These are phyloP conservation scores for Palythoa grandiflora DNA, from an alignment of 92 coral and sea anemone genomes.

Conservation along the genomic window DNA sequence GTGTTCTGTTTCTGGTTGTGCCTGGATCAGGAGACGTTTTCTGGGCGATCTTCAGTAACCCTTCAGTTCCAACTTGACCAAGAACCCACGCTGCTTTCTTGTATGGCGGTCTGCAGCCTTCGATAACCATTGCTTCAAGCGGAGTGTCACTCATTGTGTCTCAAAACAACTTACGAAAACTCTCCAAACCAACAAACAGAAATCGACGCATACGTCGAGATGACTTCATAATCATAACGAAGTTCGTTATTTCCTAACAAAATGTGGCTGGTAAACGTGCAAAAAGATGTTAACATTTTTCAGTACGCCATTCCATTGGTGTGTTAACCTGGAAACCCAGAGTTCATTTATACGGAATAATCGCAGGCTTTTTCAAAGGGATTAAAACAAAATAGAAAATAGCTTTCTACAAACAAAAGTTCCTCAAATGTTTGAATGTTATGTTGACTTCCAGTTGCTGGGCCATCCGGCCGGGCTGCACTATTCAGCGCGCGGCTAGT, in stretches of 20 bases:
- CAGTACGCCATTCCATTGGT: not conserved
- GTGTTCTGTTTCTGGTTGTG: not conserved
- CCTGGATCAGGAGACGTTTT: constrained; percentile 66
- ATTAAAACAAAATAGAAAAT: not conserved
- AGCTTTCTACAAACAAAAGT: not conserved
- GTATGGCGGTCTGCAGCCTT: constrained; percentile 83
- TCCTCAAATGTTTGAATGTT: not conserved
- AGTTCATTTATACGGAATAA: not conserved
- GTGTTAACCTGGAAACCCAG: not conserved
- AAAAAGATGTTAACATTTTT: not conserved
- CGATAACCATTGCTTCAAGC: constrained; percentile 73
- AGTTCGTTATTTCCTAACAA: not conserved
- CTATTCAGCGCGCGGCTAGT: not conserved
- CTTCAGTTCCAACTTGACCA: constrained; percentile 76
- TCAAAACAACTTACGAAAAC: not conserved
- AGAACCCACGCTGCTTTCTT: constrained; percentile 83
- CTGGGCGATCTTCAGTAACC: constrained; percentile 46
- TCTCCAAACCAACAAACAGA: not conserved
- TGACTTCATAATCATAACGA: not conserved
- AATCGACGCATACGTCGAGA: not conserved
- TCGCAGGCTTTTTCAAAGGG: not conserved
- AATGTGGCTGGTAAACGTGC: not conserved
- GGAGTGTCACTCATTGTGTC: constrained; percentile 73
- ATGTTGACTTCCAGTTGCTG: not conserved
- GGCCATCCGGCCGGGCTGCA: not conserved